Base-by-base conservation (phyloP, 2,113 vertebrate species). In the Axis porcinus region DNA sequence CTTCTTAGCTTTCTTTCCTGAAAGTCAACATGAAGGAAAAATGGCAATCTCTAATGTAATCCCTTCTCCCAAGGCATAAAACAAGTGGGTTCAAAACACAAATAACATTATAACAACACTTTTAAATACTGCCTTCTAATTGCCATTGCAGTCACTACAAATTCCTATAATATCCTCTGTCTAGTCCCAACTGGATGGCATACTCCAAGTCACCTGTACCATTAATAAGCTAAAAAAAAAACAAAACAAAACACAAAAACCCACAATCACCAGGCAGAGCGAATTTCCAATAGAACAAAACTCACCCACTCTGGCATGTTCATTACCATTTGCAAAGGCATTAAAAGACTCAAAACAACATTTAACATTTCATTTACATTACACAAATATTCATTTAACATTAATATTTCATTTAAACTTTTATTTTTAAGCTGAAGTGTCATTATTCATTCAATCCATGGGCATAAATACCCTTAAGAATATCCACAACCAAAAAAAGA, bases 361-460 rank as follows among this genome's bases (percentile, higher is more conserved):
- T 57, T 55, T 55, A 55, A 55, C 81, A 89, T 96, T 95, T 98
- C 64, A 98, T 85, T 96, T 96, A 96, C 50, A 86, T 96, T 96
- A 97, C 54, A 96, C 96, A 96, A 97, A 92, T 40, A 91, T 89
- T 98, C 95, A 97, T 97, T 97, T 95, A 55, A 83, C 50, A 54
- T 82, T 82, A 36, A 54, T 76, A 93, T 96, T 96, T 98, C 64
- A 98, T 85, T 97, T 95, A 96, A 97, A 96, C 40, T 91, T 91
- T 98, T 94, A 97, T 96, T 97, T 97, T 96, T 86, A 96, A 87
- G 83, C 76, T 83, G 21, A 96, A 89, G 11, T 94, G 14, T 87
- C 95, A 91, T 86, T 91, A 97, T 76, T 93, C 25, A 76, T 95
- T 97, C 87, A 92, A 47, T 87, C 93, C 91, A 82, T 90, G 47